Conservation (phyloP, 1,140 invertebrate species). For the Heliconius congener region DNA sequence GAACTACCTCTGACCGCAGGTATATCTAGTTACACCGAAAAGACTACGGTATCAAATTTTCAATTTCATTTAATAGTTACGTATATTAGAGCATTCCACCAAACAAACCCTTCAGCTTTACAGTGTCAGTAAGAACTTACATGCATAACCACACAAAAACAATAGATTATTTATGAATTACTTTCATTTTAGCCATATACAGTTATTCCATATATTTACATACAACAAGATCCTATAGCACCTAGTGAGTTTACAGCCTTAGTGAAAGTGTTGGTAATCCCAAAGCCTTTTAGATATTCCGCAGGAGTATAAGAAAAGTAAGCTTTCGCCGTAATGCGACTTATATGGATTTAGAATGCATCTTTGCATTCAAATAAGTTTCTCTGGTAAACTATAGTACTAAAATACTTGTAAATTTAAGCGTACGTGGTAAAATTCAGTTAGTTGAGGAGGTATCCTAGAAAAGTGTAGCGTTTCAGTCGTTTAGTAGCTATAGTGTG, state of each 20-base stretch:
- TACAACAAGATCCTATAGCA: not conserved
- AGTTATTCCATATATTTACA: not conserved
- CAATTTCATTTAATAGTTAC: too few species aligned
- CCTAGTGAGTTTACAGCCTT: not conserved
- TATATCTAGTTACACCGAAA: too few species aligned
- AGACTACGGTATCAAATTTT: too few species aligned
- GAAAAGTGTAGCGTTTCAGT: not conserved
- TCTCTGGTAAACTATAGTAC: constrained; percentile 6
- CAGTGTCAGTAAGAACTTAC: too few species aligned
- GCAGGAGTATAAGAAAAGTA: constrained; percentile 10
- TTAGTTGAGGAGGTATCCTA: not conserved
- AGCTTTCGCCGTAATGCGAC: constrained; percentile 2
- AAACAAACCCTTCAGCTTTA: too few species aligned
- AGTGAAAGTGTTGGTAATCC: constrained; percentile 15
- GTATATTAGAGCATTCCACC: too few species aligned
- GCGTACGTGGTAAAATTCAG: not conserved
- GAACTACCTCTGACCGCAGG: too few species aligned
- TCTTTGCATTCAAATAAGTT: not conserved
- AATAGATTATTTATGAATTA: too few species aligned
- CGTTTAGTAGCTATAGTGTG: not conserved
- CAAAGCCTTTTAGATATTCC: not conserved
- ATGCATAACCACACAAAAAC: too few species aligned
- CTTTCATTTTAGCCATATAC: not conserved
- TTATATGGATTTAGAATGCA: constrained; percentile 7
- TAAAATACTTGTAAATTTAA: not conserved